Conservation (phyloP, 53 echinoderm and acorn worm species). For the Henricia sp. region DNA sequence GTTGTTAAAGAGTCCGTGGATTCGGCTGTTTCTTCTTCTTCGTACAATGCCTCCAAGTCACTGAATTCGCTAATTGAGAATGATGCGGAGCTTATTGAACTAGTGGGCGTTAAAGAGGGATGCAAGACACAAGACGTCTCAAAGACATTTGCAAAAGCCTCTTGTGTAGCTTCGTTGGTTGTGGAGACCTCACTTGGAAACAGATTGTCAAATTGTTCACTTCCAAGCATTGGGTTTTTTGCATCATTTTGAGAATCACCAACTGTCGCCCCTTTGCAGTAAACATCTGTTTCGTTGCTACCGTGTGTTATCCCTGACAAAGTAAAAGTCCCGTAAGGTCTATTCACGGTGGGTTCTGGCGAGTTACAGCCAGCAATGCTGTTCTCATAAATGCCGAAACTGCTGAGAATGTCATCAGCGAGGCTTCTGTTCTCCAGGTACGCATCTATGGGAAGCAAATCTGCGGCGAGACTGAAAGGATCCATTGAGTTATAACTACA, state of each 20-base stretch:
- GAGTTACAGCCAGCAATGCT: conserved; percentile 13
- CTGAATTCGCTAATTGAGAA: conserved; percentile 69
- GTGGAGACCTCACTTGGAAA: conserved; percentile 47
- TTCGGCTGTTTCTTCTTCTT: conserved; percentile 66
- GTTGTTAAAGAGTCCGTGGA: conserved; percentile 75
- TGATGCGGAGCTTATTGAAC: conserved; percentile 71
- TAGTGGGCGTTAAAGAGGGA: conserved; percentile 71
- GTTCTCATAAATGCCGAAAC: conserved; percentile 42
- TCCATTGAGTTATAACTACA: not conserved
- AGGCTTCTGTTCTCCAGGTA: conserved; percentile 50
- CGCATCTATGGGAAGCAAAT: conserved; percentile 31
- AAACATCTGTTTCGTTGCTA: conserved; percentile 22
- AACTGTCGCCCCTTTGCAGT: conserved; percentile 9
- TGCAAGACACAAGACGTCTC: conserved; percentile 45
- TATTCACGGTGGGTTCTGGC: conserved; percentile 37
- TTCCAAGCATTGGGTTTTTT: conserved; percentile 4
- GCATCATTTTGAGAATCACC: not conserved
- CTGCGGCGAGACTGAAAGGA: conserved; percentile 25
- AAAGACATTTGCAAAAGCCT: conserved; percentile 15
- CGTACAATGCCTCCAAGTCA: conserved; percentile 71
- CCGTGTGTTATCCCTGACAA: not conserved
- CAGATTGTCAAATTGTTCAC: conserved; percentile 42
- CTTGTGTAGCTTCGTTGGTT: conserved; percentile 43
- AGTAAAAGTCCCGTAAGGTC: conserved; percentile 9
- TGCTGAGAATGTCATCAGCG: conserved; percentile 46